phyloP scores from a whole-genome alignment of 2,113 vertebrate species.

The Misgurnus anguillicaudatus region DNA sequence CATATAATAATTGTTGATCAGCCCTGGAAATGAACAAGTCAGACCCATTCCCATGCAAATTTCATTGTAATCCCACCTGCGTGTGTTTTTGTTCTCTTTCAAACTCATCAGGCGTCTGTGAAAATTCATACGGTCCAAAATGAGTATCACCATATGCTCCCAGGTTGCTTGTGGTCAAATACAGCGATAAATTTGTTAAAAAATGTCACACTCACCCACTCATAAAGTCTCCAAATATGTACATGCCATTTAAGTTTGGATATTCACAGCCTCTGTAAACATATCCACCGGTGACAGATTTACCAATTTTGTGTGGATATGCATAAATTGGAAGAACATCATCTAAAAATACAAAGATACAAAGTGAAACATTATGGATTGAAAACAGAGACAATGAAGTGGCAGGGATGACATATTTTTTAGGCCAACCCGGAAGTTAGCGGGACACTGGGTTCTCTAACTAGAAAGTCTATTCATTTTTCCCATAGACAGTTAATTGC shows the following conservation, averaged over 20 bases:
- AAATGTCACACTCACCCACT: conserved; percentile 81
- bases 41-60: conserved; percentile 91
- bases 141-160: background rate
- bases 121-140: background rate
- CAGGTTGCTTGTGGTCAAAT: background rate
- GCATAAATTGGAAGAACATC: conserved; percentile 93
- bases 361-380: background rate
- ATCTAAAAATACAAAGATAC: conserved; percentile 68
- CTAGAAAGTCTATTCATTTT: no score
- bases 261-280: conserved; percentile 91
- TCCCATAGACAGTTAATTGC: no score
- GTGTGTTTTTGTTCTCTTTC: conserved; percentile 74
- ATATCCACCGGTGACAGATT: conserved; percentile 93
- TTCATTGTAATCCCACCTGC: conserved; percentile 86
- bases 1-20: conserved; percentile 92
- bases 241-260: conserved; percentile 93
- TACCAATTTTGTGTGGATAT: conserved; percentile 91
- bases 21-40: conserved; percentile 88
- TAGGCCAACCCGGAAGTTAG: no score
- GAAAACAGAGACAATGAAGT: background rate
- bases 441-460: no score
- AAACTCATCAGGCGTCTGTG: conserved; percentile 90
- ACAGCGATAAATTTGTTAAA: no score
- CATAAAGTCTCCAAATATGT: conserved; percentile 99
- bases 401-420: no score